Evolutionary conservation across 1,140 invertebrate species (phyloP), one percentile per base, ranked within the genome.

Genomic region (Orius insidiosus): DNA sequence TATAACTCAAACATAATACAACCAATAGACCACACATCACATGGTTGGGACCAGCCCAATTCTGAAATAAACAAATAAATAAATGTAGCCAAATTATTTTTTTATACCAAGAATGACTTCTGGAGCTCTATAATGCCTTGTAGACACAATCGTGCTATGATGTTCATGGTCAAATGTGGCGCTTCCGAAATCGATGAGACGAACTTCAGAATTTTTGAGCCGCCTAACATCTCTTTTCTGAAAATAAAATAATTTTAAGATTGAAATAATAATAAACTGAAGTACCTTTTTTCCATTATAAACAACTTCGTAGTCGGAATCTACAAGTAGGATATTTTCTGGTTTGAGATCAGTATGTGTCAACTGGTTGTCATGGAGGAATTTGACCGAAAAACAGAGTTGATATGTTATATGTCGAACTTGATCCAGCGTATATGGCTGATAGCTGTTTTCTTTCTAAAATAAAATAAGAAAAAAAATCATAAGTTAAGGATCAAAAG

Each of bases 101-200:
- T n/a, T n/a, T n/a, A 59, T 61, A 88, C 85, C 86, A 66, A 98
- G 72, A 67, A 99, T 98, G 57, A 99, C 95, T 75, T 99, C 95
- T 1, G 95, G 95, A 51, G 95, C 93, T 65, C 96, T 70, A 67
- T 99, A 99, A 66, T 99, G 95, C 54, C 96, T 73, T 11, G 96
- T 99, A 52, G 93, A 98, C 15, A 99, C 94, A 62, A 98, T 97
- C 44, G 94, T 98, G 59, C 88, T 94, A 67, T 99, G 96, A 70
- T 99, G 94, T 62, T 99, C 96, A 66, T 98, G 84, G 68, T 99
- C 94, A 65, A 99, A 99, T 11, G 96, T 99, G 10, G 96, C 95
- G 63, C 93, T 98, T 47, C 96, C 96, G 67, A 99, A 97, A 69
- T 99, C 96, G 58, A 99, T 99, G 30, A 99, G 74, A 53, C 84